Base-by-base conservation (phyloP, 2,113 vertebrate species). In the Stegostoma tigrinum region DNA sequence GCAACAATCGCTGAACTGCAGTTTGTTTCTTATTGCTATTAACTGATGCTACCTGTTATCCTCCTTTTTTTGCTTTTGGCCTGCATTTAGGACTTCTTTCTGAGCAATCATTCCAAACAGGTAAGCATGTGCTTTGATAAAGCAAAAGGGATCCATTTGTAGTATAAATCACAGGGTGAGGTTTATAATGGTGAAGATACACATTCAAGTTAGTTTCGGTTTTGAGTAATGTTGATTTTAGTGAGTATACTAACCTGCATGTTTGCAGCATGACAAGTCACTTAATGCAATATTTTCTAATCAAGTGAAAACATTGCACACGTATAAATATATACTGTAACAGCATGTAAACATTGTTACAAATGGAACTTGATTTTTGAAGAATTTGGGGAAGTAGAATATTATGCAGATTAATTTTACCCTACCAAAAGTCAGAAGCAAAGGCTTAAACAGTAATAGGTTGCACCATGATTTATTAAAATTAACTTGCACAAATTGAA, bases 31-130 rank as follows among this genome's bases (percentile, higher is more conserved):
- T 94, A 96, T 97, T 98, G 96, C 97, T 72, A 95, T 98, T 98
- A 98, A 98, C 96, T 96, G 97, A 96, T 97, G 97, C 97, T 98
- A 98, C 98, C 97, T 99, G 98, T 95, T 95, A 61, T 75, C 94
- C 99, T 98, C 98, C 98, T 98, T 66, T 61, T 55, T 61, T 66
- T 98, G 99, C 99, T 98, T 99, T 98, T 98, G 98, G 98, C 98
- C 97, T 98, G 98, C 98, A 98, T 98, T 96, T 98, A 99, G 99
- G 99, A 99, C 98, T 99, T 99, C 99, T 99, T 99, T 98, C 97
- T 98, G 98, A 98, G 98, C 98, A 98, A 97, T 98, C 98, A 98
- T 98, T 98, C 97, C 98, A 99, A 98, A 97, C 99, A 99, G 99
- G 99, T 99, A 98, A 99, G 99, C 97, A 34, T 95, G 94, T 75